These are phyloP conservation scores for Ormyrus labotus DNA, from an alignment of 2,888 invertebrate genomes.

Conservation along the genomic window DNA sequence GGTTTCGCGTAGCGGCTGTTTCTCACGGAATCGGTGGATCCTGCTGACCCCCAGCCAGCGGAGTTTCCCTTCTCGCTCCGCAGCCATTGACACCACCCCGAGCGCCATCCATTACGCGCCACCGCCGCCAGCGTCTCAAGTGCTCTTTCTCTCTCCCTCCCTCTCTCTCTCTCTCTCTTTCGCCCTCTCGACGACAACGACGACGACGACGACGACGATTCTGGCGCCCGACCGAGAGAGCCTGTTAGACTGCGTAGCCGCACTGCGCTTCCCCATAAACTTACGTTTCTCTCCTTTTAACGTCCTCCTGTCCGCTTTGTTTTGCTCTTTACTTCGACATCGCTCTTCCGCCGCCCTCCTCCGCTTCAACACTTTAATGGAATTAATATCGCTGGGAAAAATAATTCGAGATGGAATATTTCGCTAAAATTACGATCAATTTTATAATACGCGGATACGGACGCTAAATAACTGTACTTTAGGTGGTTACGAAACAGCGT, in stretches of 20 bases:
- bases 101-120: constrained; percentile 47
- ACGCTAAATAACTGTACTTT: too few species aligned
- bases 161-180: constrained; percentile 1
- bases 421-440: too few species aligned
- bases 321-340: neutral
- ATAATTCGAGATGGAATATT: too few species aligned
- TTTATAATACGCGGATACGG: too few species aligned
- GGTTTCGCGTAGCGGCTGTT: constrained; percentile 37
- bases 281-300: constrained; percentile 3
- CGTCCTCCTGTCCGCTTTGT: neutral
- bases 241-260: constrained; percentile 27
- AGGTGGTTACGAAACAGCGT: too few species aligned
- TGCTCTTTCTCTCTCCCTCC: constrained; percentile 13
- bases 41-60: neutral
- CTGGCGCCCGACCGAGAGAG: constrained; percentile 26
- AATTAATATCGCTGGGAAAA: too few species aligned
- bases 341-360: too few species aligned
- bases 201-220: neutral
- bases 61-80: neutral
- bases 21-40: constrained; percentile 35
- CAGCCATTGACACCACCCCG: constrained; percentile 47
- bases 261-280: constrained; percentile 50
- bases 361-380: too few species aligned
- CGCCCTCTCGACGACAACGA: neutral
- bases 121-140: neutral